Evolutionary conservation across 2,797 vertebrate genomes (phyloP), one percentile per base, ranked within the genome.

Genomic region (Pangasius larnaudii): DNA sequence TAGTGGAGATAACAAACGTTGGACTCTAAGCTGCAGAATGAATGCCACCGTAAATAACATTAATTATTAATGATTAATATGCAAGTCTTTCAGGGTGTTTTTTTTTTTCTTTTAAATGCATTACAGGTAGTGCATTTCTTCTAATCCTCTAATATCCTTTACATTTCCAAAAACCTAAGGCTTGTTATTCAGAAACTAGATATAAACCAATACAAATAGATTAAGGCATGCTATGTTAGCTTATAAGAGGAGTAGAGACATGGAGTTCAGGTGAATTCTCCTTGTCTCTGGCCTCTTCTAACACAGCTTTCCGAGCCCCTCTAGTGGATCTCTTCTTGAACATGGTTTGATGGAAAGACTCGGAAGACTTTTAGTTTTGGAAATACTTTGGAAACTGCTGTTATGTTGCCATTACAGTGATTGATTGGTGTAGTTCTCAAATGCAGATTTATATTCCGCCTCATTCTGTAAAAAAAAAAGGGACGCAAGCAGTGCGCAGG

Each of bases 261-360:
- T 10, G 1, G 5, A 30, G 16, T 56, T 42, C 22, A n/a, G 11
- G 22, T 61, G 8, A 16, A 42, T 61, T 42, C 27, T 22, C 30
- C 53, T 58, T 22, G 16, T 56, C 19, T 18, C 19, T 13, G 77
- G 53, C 30, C 9, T 22, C 30, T 58, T 56, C 16, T 51, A 3
- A 8, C 18, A 30, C n/a, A 56, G 30, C 69, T 85, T 67, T 85
- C n/a, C 51, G 51, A 51, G 33, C 24, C 86, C 84, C 58, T 89
- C 87, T 89, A 71, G 36, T 36, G 87, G 74, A 87, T 56, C 56
- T 88, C 16, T 49, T 2, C 0, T n/a, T 8, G 51, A 59, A 14
- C 39, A 67, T 33, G n/a, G 24, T 8, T 71, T 6, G 14, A 42
- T 33, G 33, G 75, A 79, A 56, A 79, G 3, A 51, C 46, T 33